Evolutionary conservation across 2,113 vertebrate genomes (phyloP), one percentile per base, ranked within the genome.

Genomic region (Cephalophus harveyi): DNA sequence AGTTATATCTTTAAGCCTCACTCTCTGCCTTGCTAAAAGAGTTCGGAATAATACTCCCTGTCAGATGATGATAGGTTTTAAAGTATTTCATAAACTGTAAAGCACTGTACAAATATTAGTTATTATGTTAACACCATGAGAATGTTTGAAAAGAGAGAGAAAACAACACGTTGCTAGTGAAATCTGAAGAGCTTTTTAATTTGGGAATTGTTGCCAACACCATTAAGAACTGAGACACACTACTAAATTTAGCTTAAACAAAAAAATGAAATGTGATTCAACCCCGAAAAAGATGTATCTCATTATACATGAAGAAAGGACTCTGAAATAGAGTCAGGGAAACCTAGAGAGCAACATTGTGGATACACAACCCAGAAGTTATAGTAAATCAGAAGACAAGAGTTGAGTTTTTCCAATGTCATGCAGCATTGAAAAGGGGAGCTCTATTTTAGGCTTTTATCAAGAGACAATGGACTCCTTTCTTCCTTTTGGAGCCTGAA

Each of bases 21-120:
- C 25, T 50, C n/a, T 90, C 55, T 67, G 33, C 23, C 15, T n/a
- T 76, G 52, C 43, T 57, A 85, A 88, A 85, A 78, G 23, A 87
- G 5, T 93, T 95, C 6, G 4, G 30, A 64, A 76, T 46, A 85
- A 64, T 43, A 81, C 12, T 3, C n/a, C 78, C 15, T 91, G 8
- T 92, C 33, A 52, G 54, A 48, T 60, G n/a, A 94, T 92, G 92
- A 92, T 40, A 40, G 57, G 8, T 93, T 95, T 96, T 95, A 95
- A 93, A 97, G 64, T 84, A 97, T 94, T 97, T 91, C 91, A 52
- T 91, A 96, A 97, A 93, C 90, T 97, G 50, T 91, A 93, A 97
- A 84, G 62, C 28, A 92, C 52, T 93, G 78, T 92, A 83, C 52
- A 98, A 96, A 98, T 97, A 97, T 97, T 96, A 96, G 81, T 79